A percentile compares a stretch with the other conserved stretches of the same genome.
Evolutionary conservation across 2,888 invertebrate genomes (phyloP).

Genomic region (Spilosoma lubricipeda): DNA sequence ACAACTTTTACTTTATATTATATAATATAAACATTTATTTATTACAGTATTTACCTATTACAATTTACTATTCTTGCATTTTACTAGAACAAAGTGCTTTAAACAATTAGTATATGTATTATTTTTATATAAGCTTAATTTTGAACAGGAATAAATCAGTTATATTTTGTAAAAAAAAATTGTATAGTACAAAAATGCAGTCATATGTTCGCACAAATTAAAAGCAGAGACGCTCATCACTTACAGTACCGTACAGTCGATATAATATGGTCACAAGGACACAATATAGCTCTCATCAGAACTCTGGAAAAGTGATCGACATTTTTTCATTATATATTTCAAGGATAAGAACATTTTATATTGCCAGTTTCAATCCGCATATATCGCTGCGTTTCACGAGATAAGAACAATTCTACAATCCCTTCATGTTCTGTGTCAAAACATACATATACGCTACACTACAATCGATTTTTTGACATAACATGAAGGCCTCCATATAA

Average conservation of each 20-base stretch:
- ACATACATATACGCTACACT: conserved; percentile 30
- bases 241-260: conserved; percentile 45
- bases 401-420: conserved; percentile 29
- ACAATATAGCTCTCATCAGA: background rate
- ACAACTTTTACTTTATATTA: conserved; percentile 64
- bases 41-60: conserved; percentile 60
- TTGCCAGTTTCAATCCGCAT: conserved; percentile 27
- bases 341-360: background rate
- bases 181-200: conserved; percentile 61
- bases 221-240: conserved; percentile 42
- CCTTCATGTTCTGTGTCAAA: conserved; percentile 26
- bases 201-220: conserved; percentile 56
- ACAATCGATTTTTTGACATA: conserved; percentile 34
- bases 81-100: conserved; percentile 69
- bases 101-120: conserved; percentile 57
- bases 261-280: conserved; percentile 44
- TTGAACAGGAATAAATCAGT: conserved; percentile 52
- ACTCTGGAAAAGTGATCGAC: background rate
- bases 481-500: conserved; percentile 30
- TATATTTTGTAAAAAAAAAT: conserved; percentile 45
- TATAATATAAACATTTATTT: conserved; percentile 69
- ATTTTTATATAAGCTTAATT: conserved; percentile 46
- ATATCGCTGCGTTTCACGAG: conserved; percentile 31
- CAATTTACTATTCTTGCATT: conserved; percentile 58
- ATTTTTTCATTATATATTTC: background rate